Evolutionary conservation across 1,140 invertebrate species (phyloP).

Genomic region (Neotoxoptera formosana): DNA sequence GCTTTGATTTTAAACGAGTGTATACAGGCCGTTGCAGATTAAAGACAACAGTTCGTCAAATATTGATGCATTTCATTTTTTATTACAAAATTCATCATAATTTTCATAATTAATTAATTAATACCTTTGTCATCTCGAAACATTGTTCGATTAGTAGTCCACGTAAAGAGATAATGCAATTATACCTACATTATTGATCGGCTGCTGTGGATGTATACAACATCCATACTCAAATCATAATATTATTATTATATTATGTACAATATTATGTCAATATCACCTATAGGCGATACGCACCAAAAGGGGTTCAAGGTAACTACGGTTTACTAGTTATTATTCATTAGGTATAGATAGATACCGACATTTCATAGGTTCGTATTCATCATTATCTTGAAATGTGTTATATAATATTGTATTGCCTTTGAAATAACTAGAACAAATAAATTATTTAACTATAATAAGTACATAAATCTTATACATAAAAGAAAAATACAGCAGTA

Average conservation of each 20-base stretch:
- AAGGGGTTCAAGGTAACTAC: not conserved
- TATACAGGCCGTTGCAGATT: not conserved
- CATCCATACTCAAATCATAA: not conserved
- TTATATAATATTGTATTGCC: not conserved
- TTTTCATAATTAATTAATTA: not conserved
- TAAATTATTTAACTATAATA: too few relatives aligned
- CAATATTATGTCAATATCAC: not conserved
- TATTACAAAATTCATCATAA: not conserved
- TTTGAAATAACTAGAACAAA: not conserved
- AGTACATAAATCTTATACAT: too few relatives aligned
- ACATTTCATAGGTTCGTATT: not conserved
- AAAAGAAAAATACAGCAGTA: too few relatives aligned
- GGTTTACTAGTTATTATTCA: not conserved
- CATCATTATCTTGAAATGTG: not conserved
- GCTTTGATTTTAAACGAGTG: not conserved
- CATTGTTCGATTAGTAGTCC: not conserved
- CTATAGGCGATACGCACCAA: not conserved
- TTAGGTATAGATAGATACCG: not conserved
- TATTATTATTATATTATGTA: not conserved
- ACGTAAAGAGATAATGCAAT: not conserved
- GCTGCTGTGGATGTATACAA: not conserved
- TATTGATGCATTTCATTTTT: not conserved
- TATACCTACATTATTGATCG: not conserved
- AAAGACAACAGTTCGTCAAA: not conserved
- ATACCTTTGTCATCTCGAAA: not conserved